Base-by-base conservation (phyloP, 2,113 vertebrate genomes). In the Brachyhypopomus gauderio region DNA sequence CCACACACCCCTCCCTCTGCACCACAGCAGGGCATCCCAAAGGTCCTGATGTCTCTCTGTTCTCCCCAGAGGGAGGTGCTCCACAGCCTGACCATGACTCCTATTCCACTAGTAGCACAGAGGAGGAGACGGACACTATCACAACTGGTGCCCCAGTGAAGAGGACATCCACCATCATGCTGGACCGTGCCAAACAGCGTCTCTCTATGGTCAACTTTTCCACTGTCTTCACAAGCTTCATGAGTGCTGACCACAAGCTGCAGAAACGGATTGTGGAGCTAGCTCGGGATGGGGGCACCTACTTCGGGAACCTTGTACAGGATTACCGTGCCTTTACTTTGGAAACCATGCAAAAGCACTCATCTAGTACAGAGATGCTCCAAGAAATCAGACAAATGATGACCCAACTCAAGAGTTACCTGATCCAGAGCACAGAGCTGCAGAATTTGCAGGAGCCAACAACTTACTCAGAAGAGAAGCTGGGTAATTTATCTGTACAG, bases 351-450 rank as follows among this genome's bases (percentile, higher is more conserved):
- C 88, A 86, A 0, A 96, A 94, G 38, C 97, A 98, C 89, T 76
- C 85, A 23, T 95, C 96, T 79, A 96, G 97, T 91, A 99, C 97
- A 0, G 97, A 98, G 90, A 94, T 99, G 93, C 85, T 99, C 11
- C 98, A 99, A 90, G 98, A 98, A 92, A 98, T 99, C 81, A 92
- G 97, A 20, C 95, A 97, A 92, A 98, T 99, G 96, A 96, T 99
- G 93, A 99, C 97, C 0, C 98, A 99, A 83, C 94, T 99, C 83
- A 99, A 98, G 91, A 97, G 95, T 87, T 99, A 99, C 92, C 91
- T 99, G 41, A 93, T 99, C 82, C 97, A 99, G 92, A 99, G 97
- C 85, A 91, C 92, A 0, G 98, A 99, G 92, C 78, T 99, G 86
- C 96, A 94, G 77, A 88, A 89, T 64, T 89, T 98, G 77, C 87